These are phyloP conservation scores for Rhodinocichla rosea DNA, from an alignment of 2,113 vertebrate genomes.

Conservation along the genomic window DNA sequence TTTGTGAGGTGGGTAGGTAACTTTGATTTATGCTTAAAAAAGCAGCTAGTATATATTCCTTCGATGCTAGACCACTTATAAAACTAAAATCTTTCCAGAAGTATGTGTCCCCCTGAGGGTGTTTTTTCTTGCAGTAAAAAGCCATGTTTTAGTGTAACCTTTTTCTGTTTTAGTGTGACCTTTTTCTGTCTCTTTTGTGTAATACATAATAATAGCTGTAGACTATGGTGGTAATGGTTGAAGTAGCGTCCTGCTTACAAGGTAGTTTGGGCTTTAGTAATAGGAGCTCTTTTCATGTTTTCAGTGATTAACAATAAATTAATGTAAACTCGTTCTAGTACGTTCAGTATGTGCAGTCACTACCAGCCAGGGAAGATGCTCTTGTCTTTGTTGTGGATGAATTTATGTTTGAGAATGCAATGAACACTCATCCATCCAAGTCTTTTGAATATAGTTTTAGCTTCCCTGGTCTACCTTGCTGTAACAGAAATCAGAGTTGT, in stretches of 20 bases:
- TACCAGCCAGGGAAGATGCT: neutral
- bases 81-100: neutral
- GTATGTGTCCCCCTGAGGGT: neutral
- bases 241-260: neutral
- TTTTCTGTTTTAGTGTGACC: neutral
- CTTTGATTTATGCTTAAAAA: neutral
- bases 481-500: neutral
- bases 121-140: neutral
- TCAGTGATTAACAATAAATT: neutral
- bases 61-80: neutral
- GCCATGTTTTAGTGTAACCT: neutral
- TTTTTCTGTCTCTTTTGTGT: neutral
- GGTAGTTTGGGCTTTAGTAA: neutral
- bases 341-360: neutral
- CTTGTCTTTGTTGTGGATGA: neutral
- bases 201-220: neutral
- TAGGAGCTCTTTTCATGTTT: neutral
- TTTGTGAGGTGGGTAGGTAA: neutral
- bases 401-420: neutral
- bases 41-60: neutral
- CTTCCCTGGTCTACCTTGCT: neutral
- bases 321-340: neutral
- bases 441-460: neutral
- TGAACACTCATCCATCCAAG: neutral
- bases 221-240: neutral